Percentiles rank a stretch among this genome's conserved stretches.
Evolutionary conservation across 2,113 vertebrate species (phyloP).

Genomic region (Pelecanus crispus): DNA sequence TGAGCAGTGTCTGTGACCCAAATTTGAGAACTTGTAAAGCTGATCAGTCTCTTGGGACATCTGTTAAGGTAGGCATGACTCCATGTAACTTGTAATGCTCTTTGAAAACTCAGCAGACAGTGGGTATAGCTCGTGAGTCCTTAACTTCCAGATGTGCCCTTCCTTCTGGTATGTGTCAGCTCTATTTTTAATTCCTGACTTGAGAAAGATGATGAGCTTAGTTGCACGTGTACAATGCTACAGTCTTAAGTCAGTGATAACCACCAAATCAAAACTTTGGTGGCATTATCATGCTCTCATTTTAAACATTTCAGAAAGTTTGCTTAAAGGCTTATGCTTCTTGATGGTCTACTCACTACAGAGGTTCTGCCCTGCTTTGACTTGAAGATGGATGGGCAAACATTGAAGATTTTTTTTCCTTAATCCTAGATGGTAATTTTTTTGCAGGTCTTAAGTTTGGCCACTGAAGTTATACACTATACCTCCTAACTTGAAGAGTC

Average conservation of each 20-base stretch:
- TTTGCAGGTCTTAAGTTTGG: background rate
- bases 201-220: background rate
- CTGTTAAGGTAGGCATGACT: background rate
- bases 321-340: background rate
- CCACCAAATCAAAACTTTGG: background rate
- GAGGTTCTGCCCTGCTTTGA: background rate
- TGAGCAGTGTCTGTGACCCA: background rate
- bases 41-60: background rate
- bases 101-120: background rate
- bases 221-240: background rate
- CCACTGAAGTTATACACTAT: fast-evolving
- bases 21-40: background rate
- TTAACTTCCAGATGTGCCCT: background rate
- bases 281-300: background rate
- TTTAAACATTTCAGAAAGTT: background rate
- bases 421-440: background rate
- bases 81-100: background rate
- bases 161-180: fast-evolving
- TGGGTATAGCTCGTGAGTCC: background rate
- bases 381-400: background rate
- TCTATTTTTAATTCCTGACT: background rate
- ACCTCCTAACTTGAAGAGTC: background rate
- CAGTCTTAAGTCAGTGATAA: background rate
- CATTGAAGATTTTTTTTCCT: background rate
- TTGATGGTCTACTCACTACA: background rate